phyloP scores from a whole-genome alignment of 35 echinoderm and acorn worm species.

The Nesometra sesokonis region DNA sequence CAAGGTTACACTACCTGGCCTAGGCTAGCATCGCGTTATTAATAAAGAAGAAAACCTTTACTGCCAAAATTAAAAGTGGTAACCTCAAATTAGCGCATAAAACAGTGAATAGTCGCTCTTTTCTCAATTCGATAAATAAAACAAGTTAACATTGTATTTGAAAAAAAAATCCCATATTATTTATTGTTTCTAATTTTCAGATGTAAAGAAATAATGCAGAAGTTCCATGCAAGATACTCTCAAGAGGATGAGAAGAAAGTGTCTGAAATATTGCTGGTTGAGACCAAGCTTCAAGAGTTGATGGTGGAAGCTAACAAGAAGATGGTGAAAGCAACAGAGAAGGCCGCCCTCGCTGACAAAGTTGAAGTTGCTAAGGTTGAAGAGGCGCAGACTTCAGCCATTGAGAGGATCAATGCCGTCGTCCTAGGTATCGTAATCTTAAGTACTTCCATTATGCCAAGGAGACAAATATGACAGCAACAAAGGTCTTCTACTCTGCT shows the following conservation, averaged over 20 bases:
- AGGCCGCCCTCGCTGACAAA: neutral
- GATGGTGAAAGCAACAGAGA: constrained; percentile 27
- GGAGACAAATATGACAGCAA: no score
- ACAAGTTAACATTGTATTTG: no score
- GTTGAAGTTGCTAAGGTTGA: constrained; percentile 6
- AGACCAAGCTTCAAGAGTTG: constrained; percentile 38
- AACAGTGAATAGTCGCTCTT: no score
- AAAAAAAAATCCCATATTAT: no score
- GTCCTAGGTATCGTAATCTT: constrained; percentile 20
- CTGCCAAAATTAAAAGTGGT: no score
- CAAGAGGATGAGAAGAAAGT: constrained; percentile 13
- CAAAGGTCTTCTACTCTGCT: no score
- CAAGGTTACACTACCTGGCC: no score
- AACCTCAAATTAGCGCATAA: no score
- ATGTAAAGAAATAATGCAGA: constrained; percentile 13
- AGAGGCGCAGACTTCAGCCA: neutral
- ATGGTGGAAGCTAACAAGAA: constrained; percentile 21
- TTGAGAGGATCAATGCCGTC: constrained; percentile 12
- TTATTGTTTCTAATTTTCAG: neutral
- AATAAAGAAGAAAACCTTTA: no score
- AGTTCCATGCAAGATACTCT: constrained; percentile 31
- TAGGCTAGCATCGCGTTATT: no score
- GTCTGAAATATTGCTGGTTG: constrained; percentile 21
- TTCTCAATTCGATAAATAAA: no score
- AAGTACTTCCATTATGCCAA: no score